These are phyloP conservation scores for Eptesicus fuscus DNA, from an alignment of 2,113 vertebrate genomes.

Conservation along the genomic window DNA sequence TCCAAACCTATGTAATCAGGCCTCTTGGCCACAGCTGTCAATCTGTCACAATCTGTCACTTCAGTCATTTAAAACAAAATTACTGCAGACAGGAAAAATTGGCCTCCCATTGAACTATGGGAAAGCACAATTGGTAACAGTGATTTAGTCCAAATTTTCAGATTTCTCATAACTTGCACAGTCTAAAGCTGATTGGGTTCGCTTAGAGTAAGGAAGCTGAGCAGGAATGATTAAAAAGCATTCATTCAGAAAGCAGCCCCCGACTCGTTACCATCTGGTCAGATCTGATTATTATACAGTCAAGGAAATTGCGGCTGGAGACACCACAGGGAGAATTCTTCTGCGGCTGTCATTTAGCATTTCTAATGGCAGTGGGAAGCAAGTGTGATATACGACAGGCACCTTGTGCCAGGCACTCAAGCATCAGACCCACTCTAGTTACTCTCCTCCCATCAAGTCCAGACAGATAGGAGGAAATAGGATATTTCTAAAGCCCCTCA, in stretches of 20 bases:
- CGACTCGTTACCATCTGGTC: constrained; percentile 84
- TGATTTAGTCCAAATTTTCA: constrained; percentile 56
- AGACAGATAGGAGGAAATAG: constrained; percentile 65
- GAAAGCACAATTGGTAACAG: constrained; percentile 32
- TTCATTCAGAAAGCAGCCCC: constrained; percentile 74
- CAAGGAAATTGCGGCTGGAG: constrained; percentile 78
- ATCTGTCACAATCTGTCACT: constrained; percentile 11
- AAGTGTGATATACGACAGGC: constrained; percentile 71
- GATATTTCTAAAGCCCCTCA: constrained; percentile 59
- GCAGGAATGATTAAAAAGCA: constrained; percentile 78
- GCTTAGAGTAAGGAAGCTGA: constrained; percentile 72
- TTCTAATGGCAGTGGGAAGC: constrained; percentile 74
- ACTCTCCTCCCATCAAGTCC: constrained; percentile 50
- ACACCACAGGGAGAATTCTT: constrained; percentile 79
- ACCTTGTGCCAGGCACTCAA: constrained; percentile 62
- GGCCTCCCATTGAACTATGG: constrained; percentile 7
- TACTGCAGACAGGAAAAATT: not conserved
- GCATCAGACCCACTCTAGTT: constrained; percentile 42
- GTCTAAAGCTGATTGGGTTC: constrained; percentile 63
- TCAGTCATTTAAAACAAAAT: constrained; percentile 55
- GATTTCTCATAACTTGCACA: constrained; percentile 57
- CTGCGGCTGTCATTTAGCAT: constrained; percentile 76
- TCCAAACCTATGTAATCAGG: not conserved
- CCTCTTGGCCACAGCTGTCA: not conserved
- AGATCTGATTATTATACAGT: constrained; percentile 82